Percentiles rank a stretch among this genome's conserved stretches.
phyloP scores from a whole-genome alignment of 2,888 invertebrate genomes.

The Lagria hirta region DNA sequence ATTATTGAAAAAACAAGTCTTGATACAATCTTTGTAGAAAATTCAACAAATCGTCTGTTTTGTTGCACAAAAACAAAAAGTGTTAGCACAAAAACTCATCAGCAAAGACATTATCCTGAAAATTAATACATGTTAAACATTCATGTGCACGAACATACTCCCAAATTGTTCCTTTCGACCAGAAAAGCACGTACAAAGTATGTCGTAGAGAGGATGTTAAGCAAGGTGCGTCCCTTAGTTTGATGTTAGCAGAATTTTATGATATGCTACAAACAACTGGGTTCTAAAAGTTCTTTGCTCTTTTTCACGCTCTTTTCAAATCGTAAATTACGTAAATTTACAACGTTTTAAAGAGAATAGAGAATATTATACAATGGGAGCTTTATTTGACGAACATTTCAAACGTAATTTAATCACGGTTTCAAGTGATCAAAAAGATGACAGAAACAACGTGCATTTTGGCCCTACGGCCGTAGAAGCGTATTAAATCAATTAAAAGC shows the following conservation, averaged over 20 bases:
- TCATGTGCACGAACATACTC: slow-evolving; percentile 45
- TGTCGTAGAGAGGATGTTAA: slow-evolving; percentile 14
- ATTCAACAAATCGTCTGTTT: slow-evolving; percentile 11
- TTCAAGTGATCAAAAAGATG: too few relatives aligned
- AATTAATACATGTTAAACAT: slow-evolving; percentile 48
- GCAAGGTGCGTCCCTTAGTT: too few relatives aligned
- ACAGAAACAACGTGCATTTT: too few relatives aligned
- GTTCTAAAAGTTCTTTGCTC: too few relatives aligned
- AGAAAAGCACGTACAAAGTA: slow-evolving; percentile 33
- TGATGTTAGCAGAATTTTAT: neutral
- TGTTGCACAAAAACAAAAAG: slow-evolving; percentile 37
- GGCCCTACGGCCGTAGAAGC: too few relatives aligned
- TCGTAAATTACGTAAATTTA: too few relatives aligned
- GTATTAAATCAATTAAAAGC: too few relatives aligned
- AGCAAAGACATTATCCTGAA: slow-evolving; percentile 41
- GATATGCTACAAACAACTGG: neutral
- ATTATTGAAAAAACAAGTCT: slow-evolving; percentile 20
- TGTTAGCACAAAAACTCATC: slow-evolving; percentile 40
- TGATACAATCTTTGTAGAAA: slow-evolving; percentile 17
- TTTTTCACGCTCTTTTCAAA: too few relatives aligned
- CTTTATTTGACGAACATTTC: too few relatives aligned
- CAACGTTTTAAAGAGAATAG: too few relatives aligned
- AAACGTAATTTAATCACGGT: too few relatives aligned
- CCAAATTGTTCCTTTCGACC: slow-evolving; percentile 39
- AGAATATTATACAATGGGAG: too few relatives aligned